These are phyloP conservation scores for Lemur catta DNA, from an alignment of 2,797 vertebrate genomes.

Conservation along the genomic window DNA sequence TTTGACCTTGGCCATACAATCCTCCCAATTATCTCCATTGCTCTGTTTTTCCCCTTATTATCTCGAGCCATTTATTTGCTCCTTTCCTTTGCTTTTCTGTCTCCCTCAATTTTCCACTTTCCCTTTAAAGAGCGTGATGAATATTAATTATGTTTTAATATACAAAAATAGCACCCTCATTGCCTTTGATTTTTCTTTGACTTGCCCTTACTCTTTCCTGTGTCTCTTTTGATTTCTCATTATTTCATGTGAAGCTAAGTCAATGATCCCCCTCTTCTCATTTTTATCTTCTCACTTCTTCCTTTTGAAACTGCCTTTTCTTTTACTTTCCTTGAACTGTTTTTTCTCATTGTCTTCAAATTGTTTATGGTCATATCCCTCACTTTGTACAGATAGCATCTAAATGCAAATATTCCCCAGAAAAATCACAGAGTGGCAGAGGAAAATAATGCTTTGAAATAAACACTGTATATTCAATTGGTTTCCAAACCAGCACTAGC, in stretches of 20 bases:
- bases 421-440: slow-evolving; percentile 71
- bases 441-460: slow-evolving; percentile 69
- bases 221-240: slow-evolving; percentile 56
- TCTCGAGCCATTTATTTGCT: neutral
- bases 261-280: neutral
- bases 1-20: neutral
- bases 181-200: slow-evolving; percentile 62
- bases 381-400: slow-evolving; percentile 65
- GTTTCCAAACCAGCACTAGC: slow-evolving; percentile 57
- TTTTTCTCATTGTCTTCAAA: slow-evolving; percentile 64
- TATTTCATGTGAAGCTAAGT: slow-evolving; percentile 42
- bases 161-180: slow-evolving; percentile 42
- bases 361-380: slow-evolving; percentile 73
- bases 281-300: slow-evolving; percentile 40
- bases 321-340: slow-evolving; percentile 65
- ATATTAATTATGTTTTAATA: slow-evolving; percentile 74
- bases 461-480: slow-evolving; percentile 69
- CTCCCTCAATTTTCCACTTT: slow-evolving; percentile 57
- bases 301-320: slow-evolving; percentile 42
- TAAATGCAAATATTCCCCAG: slow-evolving; percentile 80
- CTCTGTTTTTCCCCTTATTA: neutral
- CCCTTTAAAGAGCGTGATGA: slow-evolving; percentile 51
- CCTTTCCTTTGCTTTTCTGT: slow-evolving; percentile 54
- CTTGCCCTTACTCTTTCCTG: neutral
- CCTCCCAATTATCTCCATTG: neutral